Evolutionary conservation across 2,797 vertebrate genomes (phyloP).

Genomic region (Danio albolineatus): DNA sequence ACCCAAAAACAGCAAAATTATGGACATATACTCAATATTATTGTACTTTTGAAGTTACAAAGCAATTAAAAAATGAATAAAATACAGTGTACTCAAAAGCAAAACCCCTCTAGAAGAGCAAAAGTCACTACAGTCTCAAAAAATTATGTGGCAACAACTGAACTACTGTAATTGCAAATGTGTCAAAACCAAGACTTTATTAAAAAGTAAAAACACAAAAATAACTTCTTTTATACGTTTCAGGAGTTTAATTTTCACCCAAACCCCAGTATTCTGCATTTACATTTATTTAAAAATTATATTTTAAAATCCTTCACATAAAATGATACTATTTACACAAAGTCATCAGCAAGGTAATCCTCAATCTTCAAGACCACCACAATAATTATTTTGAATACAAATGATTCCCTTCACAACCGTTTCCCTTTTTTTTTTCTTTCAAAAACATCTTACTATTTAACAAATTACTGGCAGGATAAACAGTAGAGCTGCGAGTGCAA

Average conservation of each 20-base stretch:
- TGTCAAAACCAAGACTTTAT: not conserved
- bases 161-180: not conserved
- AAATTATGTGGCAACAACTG: too few species aligned
- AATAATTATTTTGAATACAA: not conserved
- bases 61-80: too few species aligned
- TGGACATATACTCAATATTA: too few species aligned
- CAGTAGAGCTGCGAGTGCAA: not conserved
- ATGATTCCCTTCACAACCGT: too few species aligned
- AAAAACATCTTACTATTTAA: not conserved
- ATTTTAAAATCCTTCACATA: constrained; percentile 50
- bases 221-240: not conserved
- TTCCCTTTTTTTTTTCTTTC: not conserved
- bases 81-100: too few species aligned
- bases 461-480: not conserved
- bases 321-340: constrained; percentile 46
- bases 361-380: constrained; percentile 39
- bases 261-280: constrained; percentile 38
- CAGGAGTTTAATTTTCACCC: constrained; percentile 55
- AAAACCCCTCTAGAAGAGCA: too few species aligned
- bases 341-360: constrained; percentile 25
- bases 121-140: too few species aligned
- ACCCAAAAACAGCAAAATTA: too few species aligned
- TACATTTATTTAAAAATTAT: constrained; percentile 55
- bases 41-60: too few species aligned
- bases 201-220: not conserved